phyloP scores from a whole-genome alignment of 92 coral and sea anemone species.

The Pocillopora meandrina region DNA sequence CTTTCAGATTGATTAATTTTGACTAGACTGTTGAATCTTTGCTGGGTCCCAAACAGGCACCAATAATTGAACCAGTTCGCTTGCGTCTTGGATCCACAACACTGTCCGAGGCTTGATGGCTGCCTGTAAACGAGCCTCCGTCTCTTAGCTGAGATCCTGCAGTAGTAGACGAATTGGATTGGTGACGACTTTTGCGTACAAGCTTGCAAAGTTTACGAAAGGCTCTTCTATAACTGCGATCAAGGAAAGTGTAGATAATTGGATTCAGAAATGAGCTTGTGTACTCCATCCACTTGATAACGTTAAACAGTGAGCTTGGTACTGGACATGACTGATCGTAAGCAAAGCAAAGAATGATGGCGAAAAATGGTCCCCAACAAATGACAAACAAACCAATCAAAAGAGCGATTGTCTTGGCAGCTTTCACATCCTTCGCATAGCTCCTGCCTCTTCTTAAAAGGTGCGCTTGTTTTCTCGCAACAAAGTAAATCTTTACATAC shows the following conservation, averaged over 20 bases:
- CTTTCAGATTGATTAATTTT: no score
- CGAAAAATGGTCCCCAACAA: constrained; percentile 86
- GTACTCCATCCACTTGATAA: constrained; percentile 84
- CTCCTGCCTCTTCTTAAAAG: constrained; percentile 59
- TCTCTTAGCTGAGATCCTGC: constrained; percentile 4
- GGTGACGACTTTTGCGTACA: constrained; percentile 7
- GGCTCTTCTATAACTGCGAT: constrained; percentile 78
- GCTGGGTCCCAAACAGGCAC: constrained; percentile 8
- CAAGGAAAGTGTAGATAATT: constrained; percentile 73
- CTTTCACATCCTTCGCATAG: constrained; percentile 77
- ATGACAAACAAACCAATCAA: constrained; percentile 79
- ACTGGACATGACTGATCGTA: constrained; percentile 51
- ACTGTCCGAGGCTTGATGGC: constrained; percentile 6
- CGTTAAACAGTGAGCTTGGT: constrained; percentile 54
- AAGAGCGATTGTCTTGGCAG: constrained; percentile 86
- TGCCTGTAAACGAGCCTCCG: constrained; percentile 17
- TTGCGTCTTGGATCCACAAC: constrained; percentile 11
- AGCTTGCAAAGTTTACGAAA: constrained; percentile 65
- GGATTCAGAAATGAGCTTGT: constrained; percentile 80
- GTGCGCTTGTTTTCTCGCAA: constrained; percentile 77
- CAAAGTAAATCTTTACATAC: constrained; percentile 75
- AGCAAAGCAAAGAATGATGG: constrained; percentile 68
- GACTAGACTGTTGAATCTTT: constrained; percentile 25
- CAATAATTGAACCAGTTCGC: constrained; percentile 14
- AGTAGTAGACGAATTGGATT: neutral